Base-by-base conservation (phyloP, 2,113 vertebrate species). In the Nothoprocta perdicaria region DNA sequence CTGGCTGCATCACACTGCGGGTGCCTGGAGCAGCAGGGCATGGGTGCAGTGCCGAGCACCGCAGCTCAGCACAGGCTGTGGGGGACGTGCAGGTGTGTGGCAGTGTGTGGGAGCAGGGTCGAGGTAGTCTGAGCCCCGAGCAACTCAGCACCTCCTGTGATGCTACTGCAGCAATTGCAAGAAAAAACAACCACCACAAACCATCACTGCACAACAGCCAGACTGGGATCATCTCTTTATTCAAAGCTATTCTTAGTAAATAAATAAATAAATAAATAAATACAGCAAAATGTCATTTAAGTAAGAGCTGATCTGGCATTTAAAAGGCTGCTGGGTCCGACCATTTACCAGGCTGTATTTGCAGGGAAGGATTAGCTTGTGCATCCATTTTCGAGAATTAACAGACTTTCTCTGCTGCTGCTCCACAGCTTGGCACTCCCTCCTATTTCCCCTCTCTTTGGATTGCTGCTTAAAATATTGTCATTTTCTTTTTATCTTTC, bases 351-450 rank as follows among this genome's bases (percentile, higher is more conserved):
- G 79, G 52, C 57, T 94, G 60, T 65, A 58, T 93, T 95, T 96
- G 90, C 87, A 85, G 63, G 35, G 73, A 41, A 92, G 93, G 91
- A 94, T 97, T 96, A 95, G 71, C 38, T 68, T 0, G 0, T 9
- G 11, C 92, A 92, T 96, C 95, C 94, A 95, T 96, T 93, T 96
- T 86, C 10, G 13, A 85, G 96, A 93, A 96, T 96, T 96, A 96
- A 91, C 80, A 89, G 40, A 21, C 77, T 35, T 85, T 89, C 86
- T 73, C 69, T 83, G 55, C 68, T 2, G 2, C 62, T 81, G 82
- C 26, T 89, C 24, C 50, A 67, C 63, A 93, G 90, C 79, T 72
- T 85, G 80, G 71, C 52, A 60, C 6, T 63, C 38, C 29, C 55
- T 76, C 41, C 55, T 79, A 23, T 5, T 50, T 31, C 10, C 74